Base-by-base conservation (phyloP, 2,113 vertebrate species). In the Zootoca vivipara region DNA sequence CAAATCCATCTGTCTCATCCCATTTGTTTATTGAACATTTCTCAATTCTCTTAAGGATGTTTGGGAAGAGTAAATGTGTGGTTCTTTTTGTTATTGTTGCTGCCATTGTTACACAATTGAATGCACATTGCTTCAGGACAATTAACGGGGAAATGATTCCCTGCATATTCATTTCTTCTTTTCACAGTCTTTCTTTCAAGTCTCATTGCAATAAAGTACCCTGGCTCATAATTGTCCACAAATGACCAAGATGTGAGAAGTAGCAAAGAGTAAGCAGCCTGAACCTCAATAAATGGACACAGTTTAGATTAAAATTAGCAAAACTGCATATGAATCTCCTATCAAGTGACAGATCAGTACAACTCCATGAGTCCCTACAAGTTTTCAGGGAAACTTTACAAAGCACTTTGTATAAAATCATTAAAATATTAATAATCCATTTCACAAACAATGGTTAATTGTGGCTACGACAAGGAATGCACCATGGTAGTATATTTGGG, bases 91-190 rank as follows among this genome's bases (percentile, higher is more conserved):
- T 58, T 28, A 56, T 38, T 77, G 33, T 78, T 67, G 91, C 91
- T 94, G 67, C 89, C 90, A 91, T 95, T 95, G 88, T 96, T 93
- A 56, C 83, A 94, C 86, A 92, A 82, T 90, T 96, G 93, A 91
- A 91, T 91, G 83, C 94, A 90, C 93, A 79, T 92, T 93, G 81
- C 85, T 93, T 91, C 72, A 91, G 89, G 91, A 92, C 89, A 94
- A 92, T 88, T 93, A 92, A 95, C 79, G 92, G 82, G 81, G 93
- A 93, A 92, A 92, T 78, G 86, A 91, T 92, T 94, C 90, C 85
- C 0, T 42, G 40, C 88, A 95, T 64, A 92, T 92, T 95, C 93
- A 89, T 78, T 82, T 87, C 84, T 88, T 88, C 90, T 90, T 85
- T 62, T 88, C 79, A 0, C 84, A 92, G 89, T 85, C 87, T 94